A percentile compares a stretch with the other conserved stretches of the same genome.
These are phyloP conservation scores for Bradypus variegatus DNA, from an alignment of 2,797 vertebrate species.

Conservation along the genomic window DNA sequence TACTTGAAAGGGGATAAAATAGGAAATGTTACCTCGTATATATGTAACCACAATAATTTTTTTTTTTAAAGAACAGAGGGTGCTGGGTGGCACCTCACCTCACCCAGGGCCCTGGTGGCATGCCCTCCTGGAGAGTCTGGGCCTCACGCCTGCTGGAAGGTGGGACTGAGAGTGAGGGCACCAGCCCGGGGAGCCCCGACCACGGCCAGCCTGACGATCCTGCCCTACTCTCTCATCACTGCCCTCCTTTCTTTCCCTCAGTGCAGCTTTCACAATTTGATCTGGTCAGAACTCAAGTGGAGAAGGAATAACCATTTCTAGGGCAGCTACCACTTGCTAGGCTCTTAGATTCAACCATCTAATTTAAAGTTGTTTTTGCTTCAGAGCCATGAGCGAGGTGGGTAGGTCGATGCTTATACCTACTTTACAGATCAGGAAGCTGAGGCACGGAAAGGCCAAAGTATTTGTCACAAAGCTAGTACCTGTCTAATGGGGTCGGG, in stretches of 20 bases:
- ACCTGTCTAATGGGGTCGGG: rapidly evolving
- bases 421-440: background rate
- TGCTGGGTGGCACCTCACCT: background rate
- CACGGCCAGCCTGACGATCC: background rate
- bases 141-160: background rate
- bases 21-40: too few relatives aligned
- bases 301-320: too few relatives aligned
- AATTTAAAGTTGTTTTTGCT: background rate
- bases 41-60: too few relatives aligned
- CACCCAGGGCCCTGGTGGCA: background rate
- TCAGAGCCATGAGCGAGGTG: background rate
- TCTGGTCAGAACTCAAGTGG: background rate
- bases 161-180: too few relatives aligned
- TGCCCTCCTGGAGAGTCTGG: background rate
- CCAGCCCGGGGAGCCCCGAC: background rate
- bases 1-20: too few relatives aligned
- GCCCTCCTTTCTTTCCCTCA: background rate
- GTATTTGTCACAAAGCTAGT: background rate
- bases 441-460: background rate
- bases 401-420: background rate
- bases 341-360: background rate
- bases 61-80: background rate
- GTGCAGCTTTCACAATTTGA: background rate
- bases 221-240: background rate
- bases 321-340: background rate